Percentiles rank a stretch among this genome's conserved stretches.
phyloP scores from a whole-genome alignment of 2,888 invertebrate species.

The Hymenopus coronatus region DNA sequence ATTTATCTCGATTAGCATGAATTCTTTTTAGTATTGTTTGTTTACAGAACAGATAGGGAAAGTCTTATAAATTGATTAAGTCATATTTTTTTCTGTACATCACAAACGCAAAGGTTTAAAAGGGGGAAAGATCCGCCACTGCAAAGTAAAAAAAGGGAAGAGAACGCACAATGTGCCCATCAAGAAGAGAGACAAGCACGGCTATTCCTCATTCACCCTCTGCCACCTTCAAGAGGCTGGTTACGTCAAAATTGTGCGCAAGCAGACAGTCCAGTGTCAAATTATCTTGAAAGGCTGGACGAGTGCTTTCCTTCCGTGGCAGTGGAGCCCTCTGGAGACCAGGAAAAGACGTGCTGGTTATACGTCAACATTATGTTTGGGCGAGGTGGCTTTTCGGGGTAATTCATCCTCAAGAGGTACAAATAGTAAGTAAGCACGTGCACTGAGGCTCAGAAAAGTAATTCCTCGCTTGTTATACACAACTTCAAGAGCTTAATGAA shows the following conservation, averaged over 20 bases:
- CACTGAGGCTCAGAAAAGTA: neutral
- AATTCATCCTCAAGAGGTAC: neutral
- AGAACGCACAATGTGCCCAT: neutral
- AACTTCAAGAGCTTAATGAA: too few species aligned
- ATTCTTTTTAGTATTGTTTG: too few species aligned
- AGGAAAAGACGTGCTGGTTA: neutral
- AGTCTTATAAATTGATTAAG: too few species aligned
- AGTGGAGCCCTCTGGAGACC: neutral
- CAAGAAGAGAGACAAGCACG: neutral
- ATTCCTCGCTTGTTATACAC: too few species aligned
- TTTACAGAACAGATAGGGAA: too few species aligned
- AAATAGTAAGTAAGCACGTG: neutral
- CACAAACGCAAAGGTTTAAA: too few species aligned
- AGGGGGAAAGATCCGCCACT: neutral
- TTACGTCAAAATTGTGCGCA: neutral
- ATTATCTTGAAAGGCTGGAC: neutral
- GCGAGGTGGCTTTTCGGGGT: too few species aligned
- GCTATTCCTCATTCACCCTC: neutral
- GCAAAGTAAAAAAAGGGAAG: neutral
- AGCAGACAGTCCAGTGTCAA: neutral
- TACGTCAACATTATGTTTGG: neutral
- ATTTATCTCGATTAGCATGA: too few species aligned
- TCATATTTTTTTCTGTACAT: too few species aligned
- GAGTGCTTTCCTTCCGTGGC: neutral
- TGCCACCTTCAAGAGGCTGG: neutral